Evolutionary conservation across 2,888 invertebrate species (phyloP).

Genomic region (Caenorhabditis macrosperma): DNA sequence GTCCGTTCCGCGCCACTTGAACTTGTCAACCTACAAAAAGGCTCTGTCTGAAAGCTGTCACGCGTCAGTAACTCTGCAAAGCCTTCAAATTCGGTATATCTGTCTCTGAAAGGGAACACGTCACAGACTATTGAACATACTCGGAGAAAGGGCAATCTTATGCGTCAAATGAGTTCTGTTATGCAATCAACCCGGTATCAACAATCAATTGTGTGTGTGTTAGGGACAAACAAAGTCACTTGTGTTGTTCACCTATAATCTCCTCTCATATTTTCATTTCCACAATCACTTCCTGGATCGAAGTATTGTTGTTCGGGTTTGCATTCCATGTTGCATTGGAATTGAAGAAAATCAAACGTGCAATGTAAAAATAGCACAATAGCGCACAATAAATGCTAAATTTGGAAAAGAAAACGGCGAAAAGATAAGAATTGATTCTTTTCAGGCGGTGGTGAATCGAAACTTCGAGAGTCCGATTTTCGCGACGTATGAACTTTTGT

Average conservation of each 20-base stretch:
- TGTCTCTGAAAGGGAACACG: constrained; percentile 5
- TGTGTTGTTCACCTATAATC: too few relatives aligned
- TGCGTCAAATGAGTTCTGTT: too few relatives aligned
- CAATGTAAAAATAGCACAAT: constrained; percentile 9
- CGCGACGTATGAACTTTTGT: constrained; percentile 74
- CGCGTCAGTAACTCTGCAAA: background rate
- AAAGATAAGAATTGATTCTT: constrained; percentile 17
- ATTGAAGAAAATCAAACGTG: background rate
- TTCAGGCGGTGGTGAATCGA: constrained; percentile 71
- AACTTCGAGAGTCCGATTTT: constrained; percentile 76
- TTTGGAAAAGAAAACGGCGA: constrained; percentile 17
- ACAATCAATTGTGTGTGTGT: constrained; percentile 11
- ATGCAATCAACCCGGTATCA: too few relatives aligned
- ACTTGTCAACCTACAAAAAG: background rate
- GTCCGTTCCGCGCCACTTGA: constrained; percentile 2
- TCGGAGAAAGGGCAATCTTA: too few relatives aligned
- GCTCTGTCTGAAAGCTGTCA: background rate
- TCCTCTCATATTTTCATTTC: too few relatives aligned
- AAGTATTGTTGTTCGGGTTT: too few relatives aligned
- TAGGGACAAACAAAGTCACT: too few relatives aligned
- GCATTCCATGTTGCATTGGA: too few relatives aligned
- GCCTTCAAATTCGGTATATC: background rate
- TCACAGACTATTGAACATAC: too few relatives aligned
- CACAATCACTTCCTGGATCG: too few relatives aligned
- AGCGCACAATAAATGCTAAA: constrained; percentile 6